These are phyloP conservation scores for Amblyraja radiata DNA, from an alignment of 2,797 vertebrate genomes.

Conservation along the genomic window DNA sequence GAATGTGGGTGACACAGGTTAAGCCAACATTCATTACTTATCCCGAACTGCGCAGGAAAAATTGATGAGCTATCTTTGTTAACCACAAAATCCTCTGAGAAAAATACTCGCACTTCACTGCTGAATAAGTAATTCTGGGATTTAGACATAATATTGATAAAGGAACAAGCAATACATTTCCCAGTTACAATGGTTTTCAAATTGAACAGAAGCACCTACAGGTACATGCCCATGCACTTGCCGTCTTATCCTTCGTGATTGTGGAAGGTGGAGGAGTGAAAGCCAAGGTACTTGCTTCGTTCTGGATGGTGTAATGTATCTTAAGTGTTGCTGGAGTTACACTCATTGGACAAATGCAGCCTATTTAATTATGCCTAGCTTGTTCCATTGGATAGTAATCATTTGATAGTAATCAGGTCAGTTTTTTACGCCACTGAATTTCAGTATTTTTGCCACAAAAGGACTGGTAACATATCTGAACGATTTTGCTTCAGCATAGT, in stretches of 20 bases:
- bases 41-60: neutral
- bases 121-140: neutral
- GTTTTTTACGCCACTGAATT: too few species aligned
- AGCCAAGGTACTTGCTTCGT: neutral
- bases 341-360: neutral
- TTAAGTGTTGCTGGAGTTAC: neutral
- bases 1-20: neutral
- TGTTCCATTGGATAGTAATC: too few species aligned
- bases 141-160: neutral
- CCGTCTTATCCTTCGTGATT: neutral
- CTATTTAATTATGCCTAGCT: neutral
- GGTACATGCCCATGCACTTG: neutral
- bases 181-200: neutral
- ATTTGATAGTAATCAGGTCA: too few species aligned
- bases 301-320: neutral
- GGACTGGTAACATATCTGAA: too few species aligned
- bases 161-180: neutral
- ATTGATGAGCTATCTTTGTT: neutral
- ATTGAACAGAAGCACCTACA: neutral
- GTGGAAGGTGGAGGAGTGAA: too few species aligned
- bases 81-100: neutral
- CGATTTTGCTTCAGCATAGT: too few species aligned
- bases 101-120: neutral
- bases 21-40: neutral
- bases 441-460: too few species aligned